Conservation (phyloP, 2,113 vertebrate species). For the Hippocampus abdominalis region DNA sequence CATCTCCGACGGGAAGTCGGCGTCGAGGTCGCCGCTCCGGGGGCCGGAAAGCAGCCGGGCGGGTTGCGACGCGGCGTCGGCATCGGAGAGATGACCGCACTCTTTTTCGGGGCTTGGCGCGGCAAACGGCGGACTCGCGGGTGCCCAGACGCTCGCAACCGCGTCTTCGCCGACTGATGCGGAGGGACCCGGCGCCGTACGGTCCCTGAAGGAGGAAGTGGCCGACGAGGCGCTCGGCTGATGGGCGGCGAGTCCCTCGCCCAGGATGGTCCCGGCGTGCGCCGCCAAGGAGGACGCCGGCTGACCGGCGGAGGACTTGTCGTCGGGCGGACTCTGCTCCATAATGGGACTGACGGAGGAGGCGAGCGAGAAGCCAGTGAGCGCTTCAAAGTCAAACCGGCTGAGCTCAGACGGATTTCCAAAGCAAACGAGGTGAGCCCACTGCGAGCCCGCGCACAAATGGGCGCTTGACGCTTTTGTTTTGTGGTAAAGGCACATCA, state of each 20-base stretch:
- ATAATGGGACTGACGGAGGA: slow-evolving; percentile 69
- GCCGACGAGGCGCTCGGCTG: slow-evolving; percentile 48
- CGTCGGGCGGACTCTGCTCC: slow-evolving; percentile 58
- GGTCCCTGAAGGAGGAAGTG: slow-evolving; percentile 50
- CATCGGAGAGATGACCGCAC: background rate
- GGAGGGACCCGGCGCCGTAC: slow-evolving; percentile 7
- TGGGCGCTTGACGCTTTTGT: too few species aligned
- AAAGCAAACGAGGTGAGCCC: too few species aligned
- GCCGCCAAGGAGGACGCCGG: background rate
- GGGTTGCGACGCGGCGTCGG: slow-evolving; percentile 1
- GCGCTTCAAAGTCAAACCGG: background rate
- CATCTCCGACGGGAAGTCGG: too few species aligned
- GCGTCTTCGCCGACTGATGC: background rate
- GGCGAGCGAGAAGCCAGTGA: background rate
- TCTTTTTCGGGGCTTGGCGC: slow-evolving; percentile 35
- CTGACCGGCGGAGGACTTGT: slow-evolving; percentile 18
- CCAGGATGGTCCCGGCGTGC: slow-evolving; percentile 56
- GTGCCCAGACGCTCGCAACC: too few species aligned
- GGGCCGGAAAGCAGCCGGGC: too few species aligned
- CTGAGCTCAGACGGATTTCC: too few species aligned
- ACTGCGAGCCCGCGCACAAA: too few species aligned
- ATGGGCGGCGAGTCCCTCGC: slow-evolving; percentile 36
- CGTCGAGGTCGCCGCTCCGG: too few species aligned
- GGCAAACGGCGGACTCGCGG: background rate
- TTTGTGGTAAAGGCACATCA: too few species aligned